Percentiles rank a stretch among this genome's conserved stretches.
These are phyloP conservation scores for Apis florea DNA, from an alignment of 1,140 invertebrate species.

Conservation along the genomic window DNA sequence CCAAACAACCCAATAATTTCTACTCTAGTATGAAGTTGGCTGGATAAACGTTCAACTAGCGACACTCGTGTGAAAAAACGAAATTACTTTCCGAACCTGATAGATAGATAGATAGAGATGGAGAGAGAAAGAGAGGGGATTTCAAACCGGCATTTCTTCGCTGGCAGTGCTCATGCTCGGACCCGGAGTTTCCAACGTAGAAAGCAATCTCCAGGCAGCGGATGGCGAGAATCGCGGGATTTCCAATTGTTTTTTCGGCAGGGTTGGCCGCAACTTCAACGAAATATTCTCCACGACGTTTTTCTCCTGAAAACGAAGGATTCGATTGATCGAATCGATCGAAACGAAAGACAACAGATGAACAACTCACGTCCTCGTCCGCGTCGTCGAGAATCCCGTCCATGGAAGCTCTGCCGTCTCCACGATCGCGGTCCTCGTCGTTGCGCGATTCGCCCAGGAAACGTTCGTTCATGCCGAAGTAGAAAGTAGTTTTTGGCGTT, in stretches of 20 bases:
- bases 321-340: not conserved
- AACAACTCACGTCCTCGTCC: slow-evolving; percentile 51
- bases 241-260: slow-evolving; percentile 88
- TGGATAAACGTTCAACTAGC: too few species aligned
- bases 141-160: slow-evolving; percentile 73
- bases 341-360: not conserved
- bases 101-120: too few species aligned
- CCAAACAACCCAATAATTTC: too few species aligned
- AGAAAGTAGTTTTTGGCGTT: slow-evolving; percentile 87
- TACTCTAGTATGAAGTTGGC: too few species aligned
- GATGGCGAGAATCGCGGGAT: slow-evolving; percentile 90
- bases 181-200: slow-evolving; percentile 74
- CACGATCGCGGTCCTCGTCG: slow-evolving; percentile 63
- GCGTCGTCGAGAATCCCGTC: slow-evolving; percentile 43
- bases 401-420: slow-evolving; percentile 35
- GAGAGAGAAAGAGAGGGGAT: too few species aligned
- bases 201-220: slow-evolving; percentile 89
- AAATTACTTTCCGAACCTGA: too few species aligned
- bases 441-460: slow-evolving; percentile 73
- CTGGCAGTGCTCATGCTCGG: slow-evolving; percentile 73
- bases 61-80: too few species aligned
- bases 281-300: slow-evolving; percentile 82
- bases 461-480: slow-evolving; percentile 87
- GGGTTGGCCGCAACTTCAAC: slow-evolving; percentile 86
- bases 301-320: slow-evolving; percentile 53